phyloP scores from a whole-genome alignment of 2,113 vertebrate genomes.

The Phycodurus eques region DNA sequence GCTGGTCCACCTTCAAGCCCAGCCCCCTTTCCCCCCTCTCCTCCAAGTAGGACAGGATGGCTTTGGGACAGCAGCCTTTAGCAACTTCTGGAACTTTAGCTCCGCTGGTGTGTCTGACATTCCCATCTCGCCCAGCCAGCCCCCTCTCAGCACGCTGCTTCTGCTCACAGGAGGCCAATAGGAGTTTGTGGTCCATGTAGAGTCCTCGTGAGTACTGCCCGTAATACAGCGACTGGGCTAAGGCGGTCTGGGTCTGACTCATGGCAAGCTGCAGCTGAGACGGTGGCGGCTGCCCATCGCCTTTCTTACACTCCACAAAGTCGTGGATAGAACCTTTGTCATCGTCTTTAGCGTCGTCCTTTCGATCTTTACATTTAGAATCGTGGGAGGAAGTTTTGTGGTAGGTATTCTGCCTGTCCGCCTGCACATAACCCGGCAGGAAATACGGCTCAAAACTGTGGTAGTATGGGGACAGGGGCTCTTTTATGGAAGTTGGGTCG shows the following conservation, averaged over 20 bases:
- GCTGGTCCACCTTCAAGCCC: conserved; percentile 83
- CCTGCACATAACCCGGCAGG: conserved; percentile 88
- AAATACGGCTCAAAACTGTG: conserved; percentile 94
- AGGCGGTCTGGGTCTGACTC: conserved; percentile 91
- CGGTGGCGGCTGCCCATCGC: conserved; percentile 78
- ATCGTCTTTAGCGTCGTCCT: conserved; percentile 83
- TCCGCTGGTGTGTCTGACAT: conserved; percentile 75
- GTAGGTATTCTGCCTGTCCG: conserved; percentile 79
- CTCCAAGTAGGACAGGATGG: conserved; percentile 85
- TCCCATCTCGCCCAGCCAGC: conserved; percentile 80
- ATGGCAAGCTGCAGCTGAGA: conserved; percentile 94
- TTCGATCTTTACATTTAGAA: conserved; percentile 82
- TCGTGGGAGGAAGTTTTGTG: conserved; percentile 77
- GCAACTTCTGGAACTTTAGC: conserved; percentile 84
- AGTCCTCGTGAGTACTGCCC: conserved; percentile 96
- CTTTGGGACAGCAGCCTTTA: conserved; percentile 85
- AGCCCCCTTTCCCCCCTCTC: conserved; percentile 78
- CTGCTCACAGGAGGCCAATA: conserved; percentile 90
- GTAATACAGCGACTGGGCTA: conserved; percentile 97
- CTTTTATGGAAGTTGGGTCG: conserved; percentile 76
- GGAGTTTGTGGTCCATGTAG: conserved; percentile 93
- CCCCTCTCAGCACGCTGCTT: conserved; percentile 82
- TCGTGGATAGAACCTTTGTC: conserved; percentile 83
- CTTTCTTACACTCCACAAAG: conserved; percentile 81
- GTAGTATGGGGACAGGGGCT: conserved; percentile 88